phyloP scores from a whole-genome alignment of 2,888 invertebrate species.

The Tetrapedia diversipes region DNA sequence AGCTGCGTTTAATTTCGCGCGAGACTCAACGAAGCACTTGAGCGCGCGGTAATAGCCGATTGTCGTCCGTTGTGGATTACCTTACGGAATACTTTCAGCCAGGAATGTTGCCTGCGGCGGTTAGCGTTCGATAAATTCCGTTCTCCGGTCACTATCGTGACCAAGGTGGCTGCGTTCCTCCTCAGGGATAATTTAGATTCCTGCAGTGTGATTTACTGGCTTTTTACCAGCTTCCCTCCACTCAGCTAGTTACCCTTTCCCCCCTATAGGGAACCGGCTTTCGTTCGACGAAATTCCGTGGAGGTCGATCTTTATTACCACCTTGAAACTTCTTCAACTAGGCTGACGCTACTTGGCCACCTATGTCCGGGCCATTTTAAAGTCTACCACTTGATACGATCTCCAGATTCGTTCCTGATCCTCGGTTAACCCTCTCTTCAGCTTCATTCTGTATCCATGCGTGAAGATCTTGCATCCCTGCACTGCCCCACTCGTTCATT shows the following conservation, averaged over 20 bases:
- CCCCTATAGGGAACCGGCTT: constrained; percentile 37
- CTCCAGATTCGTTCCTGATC: neutral
- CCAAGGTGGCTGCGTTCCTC: constrained; percentile 75
- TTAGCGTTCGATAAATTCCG: constrained; percentile 78
- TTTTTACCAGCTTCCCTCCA: constrained; percentile 66
- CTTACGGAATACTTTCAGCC: constrained; percentile 73
- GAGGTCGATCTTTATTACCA: constrained; percentile 30
- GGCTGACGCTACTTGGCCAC: neutral
- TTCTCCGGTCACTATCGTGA: constrained; percentile 64
- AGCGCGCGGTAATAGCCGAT: constrained; percentile 32
- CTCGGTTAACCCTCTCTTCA: neutral
- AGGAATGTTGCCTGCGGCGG: constrained; percentile 74
- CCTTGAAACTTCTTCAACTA: constrained; percentile 20
- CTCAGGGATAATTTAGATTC: constrained; percentile 79
- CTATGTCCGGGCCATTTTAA: constrained; percentile 18
- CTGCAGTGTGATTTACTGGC: constrained; percentile 75
- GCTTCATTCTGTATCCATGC: neutral
- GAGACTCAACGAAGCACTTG: constrained; percentile 24
- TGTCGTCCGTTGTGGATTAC: constrained; percentile 60
- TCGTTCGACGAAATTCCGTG: constrained; percentile 48
- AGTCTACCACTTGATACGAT: constrained; percentile 16
- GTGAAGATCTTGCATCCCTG: neutral
- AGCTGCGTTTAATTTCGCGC: constrained; percentile 15
- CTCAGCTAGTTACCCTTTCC: constrained; percentile 48
- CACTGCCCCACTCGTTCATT: too few relatives aligned